Conservation (phyloP, 2,797 vertebrate species). For the Paedocypris micromegethes region DNA sequence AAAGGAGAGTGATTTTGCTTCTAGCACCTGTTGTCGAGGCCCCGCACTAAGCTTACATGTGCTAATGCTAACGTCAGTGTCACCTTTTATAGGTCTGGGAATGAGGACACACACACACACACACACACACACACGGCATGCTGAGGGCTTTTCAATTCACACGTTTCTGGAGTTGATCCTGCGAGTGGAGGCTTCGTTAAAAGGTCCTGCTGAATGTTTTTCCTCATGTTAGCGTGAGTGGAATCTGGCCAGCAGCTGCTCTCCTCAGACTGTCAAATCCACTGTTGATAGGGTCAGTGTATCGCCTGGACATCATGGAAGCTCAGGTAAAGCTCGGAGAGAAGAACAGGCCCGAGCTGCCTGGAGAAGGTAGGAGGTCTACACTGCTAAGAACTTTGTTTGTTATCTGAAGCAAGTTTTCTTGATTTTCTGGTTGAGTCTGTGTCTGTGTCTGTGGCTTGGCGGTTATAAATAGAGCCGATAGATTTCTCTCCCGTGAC, state of each 20-base stretch:
- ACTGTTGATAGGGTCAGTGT: constrained; percentile 3
- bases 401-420: neutral
- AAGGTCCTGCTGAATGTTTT: constrained; percentile 19
- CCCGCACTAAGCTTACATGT: constrained; percentile 37
- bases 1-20: constrained; percentile 25
- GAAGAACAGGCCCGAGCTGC: constrained; percentile 52
- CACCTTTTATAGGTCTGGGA: constrained; percentile 34
- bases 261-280: constrained; percentile 15
- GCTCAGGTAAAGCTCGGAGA: constrained; percentile 42
- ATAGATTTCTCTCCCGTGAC: constrained; percentile 52
- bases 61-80: constrained; percentile 35
- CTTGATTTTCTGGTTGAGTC: constrained; percentile 51
- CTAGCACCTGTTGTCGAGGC: constrained; percentile 55
- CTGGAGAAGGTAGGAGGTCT: constrained; percentile 59
- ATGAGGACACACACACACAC: constrained; percentile 41
- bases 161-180: constrained; percentile 26
- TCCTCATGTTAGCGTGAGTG: constrained; percentile 15
- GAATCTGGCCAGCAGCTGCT: constrained; percentile 14
- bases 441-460: constrained; percentile 49
- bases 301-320: constrained; percentile 10
- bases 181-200: constrained; percentile 7
- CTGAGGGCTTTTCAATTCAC: constrained; percentile 19
- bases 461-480: constrained; percentile 66
- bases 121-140: constrained; percentile 19
- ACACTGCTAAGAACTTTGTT: neutral